A percentile compares a stretch with the other conserved stretches of the same genome.
phyloP scores from a whole-genome alignment of 64 coral and sea anemone genomes.

The Anthopleura sola region DNA sequence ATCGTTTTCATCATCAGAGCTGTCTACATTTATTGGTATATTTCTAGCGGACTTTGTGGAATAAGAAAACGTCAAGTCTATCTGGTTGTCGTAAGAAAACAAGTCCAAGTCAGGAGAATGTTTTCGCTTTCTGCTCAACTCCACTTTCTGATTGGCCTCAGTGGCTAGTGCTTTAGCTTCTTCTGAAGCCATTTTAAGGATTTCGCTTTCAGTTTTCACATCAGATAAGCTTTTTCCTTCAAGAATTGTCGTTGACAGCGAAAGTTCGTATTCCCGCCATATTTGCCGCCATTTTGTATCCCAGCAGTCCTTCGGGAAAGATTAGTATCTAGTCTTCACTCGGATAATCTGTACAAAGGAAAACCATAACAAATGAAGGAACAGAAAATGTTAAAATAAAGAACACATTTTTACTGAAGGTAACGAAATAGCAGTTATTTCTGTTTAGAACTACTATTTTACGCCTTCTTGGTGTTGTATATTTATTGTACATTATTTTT shows the following conservation, averaged over 20 bases:
- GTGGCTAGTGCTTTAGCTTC: not conserved
- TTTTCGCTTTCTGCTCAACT: conserved; percentile 13
- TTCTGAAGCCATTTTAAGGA: not conserved
- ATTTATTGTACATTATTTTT: not conserved
- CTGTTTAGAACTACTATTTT: not conserved
- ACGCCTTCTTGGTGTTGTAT: not conserved
- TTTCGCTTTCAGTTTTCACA: not conserved
- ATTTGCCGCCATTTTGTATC: conserved; percentile 14
- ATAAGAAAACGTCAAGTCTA: not conserved
- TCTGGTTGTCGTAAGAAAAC: conserved; percentile 19
- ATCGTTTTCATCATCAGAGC: conserved; percentile 23
- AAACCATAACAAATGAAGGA: not conserved
- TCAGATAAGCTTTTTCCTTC: not conserved
- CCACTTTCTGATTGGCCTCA: not conserved
- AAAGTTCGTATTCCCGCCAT: not conserved
- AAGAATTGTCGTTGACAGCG: not conserved
- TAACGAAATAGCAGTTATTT: not conserved
- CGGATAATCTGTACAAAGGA: not conserved
- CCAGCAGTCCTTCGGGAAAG: not conserved
- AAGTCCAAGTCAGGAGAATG: not conserved
- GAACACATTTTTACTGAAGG: not conserved
- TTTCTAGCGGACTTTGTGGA: not conserved
- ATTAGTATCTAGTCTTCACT: not conserved
- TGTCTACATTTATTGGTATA: conserved; percentile 12
- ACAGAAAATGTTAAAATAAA: not conserved